A percentile compares a stretch with the other conserved stretches of the same genome.
These are phyloP conservation scores for Zootermopsis nevadensis DNA, from an alignment of 2,888 invertebrate genomes.

Conservation along the genomic window DNA sequence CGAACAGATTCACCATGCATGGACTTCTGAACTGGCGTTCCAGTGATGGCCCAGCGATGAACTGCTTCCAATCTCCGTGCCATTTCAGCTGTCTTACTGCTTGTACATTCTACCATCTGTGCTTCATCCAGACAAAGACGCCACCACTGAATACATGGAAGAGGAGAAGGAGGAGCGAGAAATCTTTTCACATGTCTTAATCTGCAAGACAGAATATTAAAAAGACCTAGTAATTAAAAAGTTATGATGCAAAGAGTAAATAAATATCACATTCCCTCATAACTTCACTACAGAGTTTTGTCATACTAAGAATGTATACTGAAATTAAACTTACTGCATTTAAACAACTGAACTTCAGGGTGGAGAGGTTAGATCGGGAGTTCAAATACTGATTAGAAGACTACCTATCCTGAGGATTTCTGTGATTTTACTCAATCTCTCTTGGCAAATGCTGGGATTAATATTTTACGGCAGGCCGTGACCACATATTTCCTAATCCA, in stretches of 20 bases:
- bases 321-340: no score
- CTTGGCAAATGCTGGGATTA: no score
- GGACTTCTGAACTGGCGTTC: conserved; percentile 75
- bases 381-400: no score
- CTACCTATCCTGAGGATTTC: no score
- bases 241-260: neutral
- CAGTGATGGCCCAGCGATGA: conserved; percentile 81
- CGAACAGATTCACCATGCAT: conserved; percentile 63
- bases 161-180: conserved; percentile 72
- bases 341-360: no score
- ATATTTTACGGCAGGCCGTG: no score
- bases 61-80: conserved; percentile 68
- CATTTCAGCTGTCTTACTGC: conserved; percentile 72
- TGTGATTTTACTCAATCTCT: no score
- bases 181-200: conserved; percentile 73
- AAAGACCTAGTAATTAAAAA: neutral
- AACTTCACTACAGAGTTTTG: no score
- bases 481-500: no score
- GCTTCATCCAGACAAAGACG: conserved; percentile 83
- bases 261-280: no score
- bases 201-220: conserved; percentile 48
- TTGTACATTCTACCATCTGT: conserved; percentile 78
- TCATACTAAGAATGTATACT: no score
- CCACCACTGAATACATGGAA: conserved; percentile 81
- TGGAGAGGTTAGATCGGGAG: no score